Evolutionary conservation across 2,888 invertebrate species (phyloP), one percentile per base, ranked within the genome.

Genomic region (Lasioglossum zephyrum): DNA sequence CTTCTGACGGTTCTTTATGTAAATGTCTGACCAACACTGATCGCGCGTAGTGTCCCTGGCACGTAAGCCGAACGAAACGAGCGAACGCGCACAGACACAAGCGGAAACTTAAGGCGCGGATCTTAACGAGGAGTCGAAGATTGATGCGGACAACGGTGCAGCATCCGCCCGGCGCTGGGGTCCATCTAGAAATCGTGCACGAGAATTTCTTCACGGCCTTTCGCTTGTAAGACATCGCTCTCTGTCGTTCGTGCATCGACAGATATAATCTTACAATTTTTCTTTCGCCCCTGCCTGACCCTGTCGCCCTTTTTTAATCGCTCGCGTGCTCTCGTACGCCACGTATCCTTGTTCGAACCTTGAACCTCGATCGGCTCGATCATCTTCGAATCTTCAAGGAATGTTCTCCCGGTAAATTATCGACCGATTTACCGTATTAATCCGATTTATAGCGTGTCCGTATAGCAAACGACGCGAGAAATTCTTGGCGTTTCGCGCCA

Each of bases 81-180:
- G 84, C 73, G 11, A 74, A 60, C 85, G 77, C n/a, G n/a, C 70
- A 70, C 41, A 41, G 90, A 86, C 86, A 88, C 88, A 88, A 85
- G 82, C 81, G 88, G 88, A 90, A 89, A 89, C 89, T 93, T 88
- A 93, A 93, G 91, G 92, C 93, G 92, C 90, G 92, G 92, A 92
- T 93, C 94, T 94, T 95, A 94, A 95, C 94, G 94, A 94, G 94
- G 91, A 92, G 90, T 86, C 90, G 91, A 94, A 94, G 95, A 95
- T 95, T 94, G 94, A 95, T 95, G 94, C 91, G 91, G 84, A 90
- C 93, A 92, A 90, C 91, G 93, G 92, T 93, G 92, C 91, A 90
- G 89, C 89, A 89, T 88, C 88, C 88, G 82, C 77, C 84, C 79
- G 81, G 39, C 70, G 22, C 4, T 36, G 36, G 36, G 81, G 84